Evolutionary conservation across 2,797 vertebrate species (phyloP).

Genomic region (Tapirus indicus): DNA sequence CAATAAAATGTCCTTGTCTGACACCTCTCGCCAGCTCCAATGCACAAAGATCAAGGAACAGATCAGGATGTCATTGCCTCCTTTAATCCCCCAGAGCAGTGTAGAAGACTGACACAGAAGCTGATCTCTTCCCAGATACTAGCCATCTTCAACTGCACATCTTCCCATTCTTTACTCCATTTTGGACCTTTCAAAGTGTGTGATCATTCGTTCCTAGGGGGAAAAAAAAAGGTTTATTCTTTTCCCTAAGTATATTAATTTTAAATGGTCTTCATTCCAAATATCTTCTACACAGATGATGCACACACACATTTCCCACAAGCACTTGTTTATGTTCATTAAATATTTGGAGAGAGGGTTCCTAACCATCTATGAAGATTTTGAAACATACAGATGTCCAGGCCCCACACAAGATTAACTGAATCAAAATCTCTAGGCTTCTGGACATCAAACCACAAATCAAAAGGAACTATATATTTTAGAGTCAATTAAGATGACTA

Average conservation of each 20-base stretch:
- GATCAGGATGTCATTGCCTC: slow-evolving; percentile 81
- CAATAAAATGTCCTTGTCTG: slow-evolving; percentile 75
- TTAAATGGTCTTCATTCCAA: slow-evolving; percentile 59
- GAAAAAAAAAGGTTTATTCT: slow-evolving; percentile 45
- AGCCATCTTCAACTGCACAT: slow-evolving; percentile 62
- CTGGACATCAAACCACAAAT: slow-evolving; percentile 12
- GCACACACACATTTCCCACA: background rate
- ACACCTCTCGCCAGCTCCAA: slow-evolving; percentile 83
- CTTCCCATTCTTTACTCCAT: slow-evolving; percentile 93
- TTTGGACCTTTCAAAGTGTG: slow-evolving; percentile 97
- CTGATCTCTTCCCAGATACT: slow-evolving; percentile 76
- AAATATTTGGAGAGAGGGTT: background rate
- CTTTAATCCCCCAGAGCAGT: slow-evolving; percentile 78
- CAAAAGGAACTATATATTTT: slow-evolving; percentile 19
- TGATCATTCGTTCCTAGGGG: slow-evolving; percentile 96
- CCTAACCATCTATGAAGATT: slow-evolving; percentile 30
- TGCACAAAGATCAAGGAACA: slow-evolving; percentile 82
- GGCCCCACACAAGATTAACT: slow-evolving; percentile 5
- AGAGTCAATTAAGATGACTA: slow-evolving; percentile 11
- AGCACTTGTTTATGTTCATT: slow-evolving; percentile 41
- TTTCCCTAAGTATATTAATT: background rate
- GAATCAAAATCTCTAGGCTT: slow-evolving; percentile 21
- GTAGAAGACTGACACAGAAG: slow-evolving; percentile 71
- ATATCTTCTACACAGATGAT: background rate
- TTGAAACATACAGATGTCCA: slow-evolving; percentile 16